phyloP scores from a whole-genome alignment of 2,888 invertebrate species.

The Eledone cirrhosa region DNA sequence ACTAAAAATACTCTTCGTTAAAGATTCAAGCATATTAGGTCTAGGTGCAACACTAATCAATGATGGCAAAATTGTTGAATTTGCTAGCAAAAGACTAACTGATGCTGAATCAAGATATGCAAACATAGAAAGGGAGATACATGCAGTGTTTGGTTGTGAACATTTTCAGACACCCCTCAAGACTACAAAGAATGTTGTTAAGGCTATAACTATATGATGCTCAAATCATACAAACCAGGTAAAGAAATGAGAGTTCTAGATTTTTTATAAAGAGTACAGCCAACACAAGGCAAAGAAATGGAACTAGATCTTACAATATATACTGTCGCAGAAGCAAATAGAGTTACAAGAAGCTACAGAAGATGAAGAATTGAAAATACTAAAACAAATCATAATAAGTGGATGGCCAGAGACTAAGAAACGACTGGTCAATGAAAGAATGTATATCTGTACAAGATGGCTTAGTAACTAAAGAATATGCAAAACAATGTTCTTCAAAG shows the following conservation, averaged over 20 bases:
- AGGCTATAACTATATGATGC: constrained; percentile 24
- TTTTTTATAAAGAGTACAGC: not conserved
- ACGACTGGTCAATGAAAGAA: not conserved
- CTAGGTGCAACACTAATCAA: no score
- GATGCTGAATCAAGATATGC: constrained; percentile 1
- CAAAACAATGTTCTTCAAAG: not conserved
- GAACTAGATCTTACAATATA: not conserved
- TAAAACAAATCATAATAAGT: no score
- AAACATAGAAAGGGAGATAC: constrained; percentile 17
- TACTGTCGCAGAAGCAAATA: no score
- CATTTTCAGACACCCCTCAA: not conserved
- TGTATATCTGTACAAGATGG: not conserved
- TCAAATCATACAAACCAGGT: constrained; percentile 28
- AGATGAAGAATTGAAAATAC: no score
- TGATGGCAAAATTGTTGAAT: not conserved
- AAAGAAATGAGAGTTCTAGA: not conserved
- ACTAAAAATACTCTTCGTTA: no score
- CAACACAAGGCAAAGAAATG: not conserved
- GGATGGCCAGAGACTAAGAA: no score
- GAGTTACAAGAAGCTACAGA: no score
- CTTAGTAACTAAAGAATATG: not conserved
- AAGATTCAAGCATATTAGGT: no score
- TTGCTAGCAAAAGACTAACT: constrained; percentile 2
- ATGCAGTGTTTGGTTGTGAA: constrained; percentile 20
- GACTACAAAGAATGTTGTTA: constrained; percentile 25